Conservation (phyloP, 2,113 vertebrate species). For the Galbula dea region DNA sequence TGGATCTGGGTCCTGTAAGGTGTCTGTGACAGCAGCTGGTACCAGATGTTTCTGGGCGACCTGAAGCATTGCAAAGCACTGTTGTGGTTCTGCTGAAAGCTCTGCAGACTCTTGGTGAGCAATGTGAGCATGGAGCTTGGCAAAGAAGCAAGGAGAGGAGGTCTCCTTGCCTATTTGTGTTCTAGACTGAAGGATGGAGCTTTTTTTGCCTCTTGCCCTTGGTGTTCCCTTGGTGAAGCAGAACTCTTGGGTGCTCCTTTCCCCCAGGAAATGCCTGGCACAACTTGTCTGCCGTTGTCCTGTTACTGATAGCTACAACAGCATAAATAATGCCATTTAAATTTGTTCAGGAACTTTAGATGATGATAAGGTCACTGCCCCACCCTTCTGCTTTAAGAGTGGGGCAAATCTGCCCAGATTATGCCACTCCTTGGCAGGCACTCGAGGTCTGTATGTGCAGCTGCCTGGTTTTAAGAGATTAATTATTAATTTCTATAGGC, state of each 20-base stretch:
- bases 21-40: background rate
- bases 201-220: fast-evolving
- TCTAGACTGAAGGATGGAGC: fast-evolving
- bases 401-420: background rate
- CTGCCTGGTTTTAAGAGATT: background rate
- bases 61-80: background rate
- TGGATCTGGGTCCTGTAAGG: background rate
- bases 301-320: background rate
- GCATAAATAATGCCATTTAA: background rate
- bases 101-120: background rate
- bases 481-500: constrained; percentile 23
- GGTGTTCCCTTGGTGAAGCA: fast-evolving
- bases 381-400: background rate
- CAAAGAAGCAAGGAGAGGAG: background rate
- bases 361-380: background rate
- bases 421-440: constrained; percentile 19
- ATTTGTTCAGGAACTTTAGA: background rate
- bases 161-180: fast-evolving
- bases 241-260: background rate
- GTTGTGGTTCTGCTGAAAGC: background rate
- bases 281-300: fast-evolving
- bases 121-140: background rate
- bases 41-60: background rate
- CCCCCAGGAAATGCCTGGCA: background rate
- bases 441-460: background rate